phyloP scores from a whole-genome alignment of 2,113 vertebrate genomes.

The Alethe diademata region DNA sequence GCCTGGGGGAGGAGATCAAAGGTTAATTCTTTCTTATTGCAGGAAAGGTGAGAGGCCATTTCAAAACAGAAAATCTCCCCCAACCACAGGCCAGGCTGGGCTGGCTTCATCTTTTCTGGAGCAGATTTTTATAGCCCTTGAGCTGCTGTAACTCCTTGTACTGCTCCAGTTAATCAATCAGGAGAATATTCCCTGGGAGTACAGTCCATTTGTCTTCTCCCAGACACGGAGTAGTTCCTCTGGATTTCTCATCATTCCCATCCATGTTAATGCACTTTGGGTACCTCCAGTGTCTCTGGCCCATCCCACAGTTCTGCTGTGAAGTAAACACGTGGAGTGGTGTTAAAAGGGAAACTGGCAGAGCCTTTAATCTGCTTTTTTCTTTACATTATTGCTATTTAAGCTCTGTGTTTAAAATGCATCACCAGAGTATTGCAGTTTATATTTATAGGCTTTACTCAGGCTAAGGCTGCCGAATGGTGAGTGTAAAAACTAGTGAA shows the following conservation, averaged over 20 bases:
- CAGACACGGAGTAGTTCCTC: background rate
- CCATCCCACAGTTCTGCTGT: background rate
- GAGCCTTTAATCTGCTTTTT: background rate
- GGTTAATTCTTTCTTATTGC: conserved; percentile 33
- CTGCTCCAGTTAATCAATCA: conserved; percentile 50
- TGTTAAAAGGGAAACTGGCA: conserved; percentile 24
- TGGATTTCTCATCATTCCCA: conserved; percentile 28
- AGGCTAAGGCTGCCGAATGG: background rate
- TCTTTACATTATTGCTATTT: background rate
- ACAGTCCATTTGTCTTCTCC: background rate
- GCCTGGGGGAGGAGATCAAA: conserved; percentile 12
- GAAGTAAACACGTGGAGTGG: background rate
- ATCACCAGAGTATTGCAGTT: background rate
- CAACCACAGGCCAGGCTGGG: background rate
- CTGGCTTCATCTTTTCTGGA: conserved; percentile 26
- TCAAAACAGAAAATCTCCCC: conserved; percentile 3
- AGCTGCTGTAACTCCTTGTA: conserved; percentile 37
- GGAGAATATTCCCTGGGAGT: conserved; percentile 41
- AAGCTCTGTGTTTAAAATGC: background rate
- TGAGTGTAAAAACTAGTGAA: background rate
- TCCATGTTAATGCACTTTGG: background rate
- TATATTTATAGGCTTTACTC: background rate
- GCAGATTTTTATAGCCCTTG: conserved; percentile 50
- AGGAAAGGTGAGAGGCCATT: background rate
- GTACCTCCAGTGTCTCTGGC: background rate